Evolutionary conservation across 1,140 invertebrate species (phyloP), one percentile per base, ranked within the genome.

Genomic region (Zaprionus ornatus): DNA sequence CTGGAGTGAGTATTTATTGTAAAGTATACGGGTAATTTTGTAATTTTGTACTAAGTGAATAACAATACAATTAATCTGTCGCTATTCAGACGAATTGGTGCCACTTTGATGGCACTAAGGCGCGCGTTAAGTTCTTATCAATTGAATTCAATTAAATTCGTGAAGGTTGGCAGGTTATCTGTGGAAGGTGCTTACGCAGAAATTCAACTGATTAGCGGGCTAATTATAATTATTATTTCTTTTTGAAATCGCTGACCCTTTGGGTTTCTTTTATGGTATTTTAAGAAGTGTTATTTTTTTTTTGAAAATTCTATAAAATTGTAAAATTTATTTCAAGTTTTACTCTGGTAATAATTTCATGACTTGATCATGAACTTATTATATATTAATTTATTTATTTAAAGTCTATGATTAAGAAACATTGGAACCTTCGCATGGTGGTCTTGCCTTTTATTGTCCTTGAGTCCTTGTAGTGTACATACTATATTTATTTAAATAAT

Each of bases 1-100:
- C n/a, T 88, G 85, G 85, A 70, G 91, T 92, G 77, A 92, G 91
- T 85, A 72, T 6, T 12, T n/a, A 4, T 60, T 13, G 37, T 32
- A 55, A 5, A 17, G 15, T 29, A 17, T 32, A 32, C 9, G 29
- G 7, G 29, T 32, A 2, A 32, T 56, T 55, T 27, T 55, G 12
- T 27, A n/a, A 15, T 40, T 6, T n/a, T 40, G 15, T 17, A 37
- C 13, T 37, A 37, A 37, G 35, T 37, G n/a, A n/a, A 42, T 42
- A 42, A 17, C n/a, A 42, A 6, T n/a, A 42, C 19, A 50, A 50
- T 13, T 50, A 50, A 50, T 50, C 45, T 13, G 13, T 13, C 19
- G 9, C 4, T 4, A 29, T 21, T 61, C 40, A 7, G 52, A 63
- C 40, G 23, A 25, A 52, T 75, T 52, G 52, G 35, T 75, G 67